Conservation (phyloP, 2,797 vertebrate species). For the Poeciliopsis gracilis region DNA sequence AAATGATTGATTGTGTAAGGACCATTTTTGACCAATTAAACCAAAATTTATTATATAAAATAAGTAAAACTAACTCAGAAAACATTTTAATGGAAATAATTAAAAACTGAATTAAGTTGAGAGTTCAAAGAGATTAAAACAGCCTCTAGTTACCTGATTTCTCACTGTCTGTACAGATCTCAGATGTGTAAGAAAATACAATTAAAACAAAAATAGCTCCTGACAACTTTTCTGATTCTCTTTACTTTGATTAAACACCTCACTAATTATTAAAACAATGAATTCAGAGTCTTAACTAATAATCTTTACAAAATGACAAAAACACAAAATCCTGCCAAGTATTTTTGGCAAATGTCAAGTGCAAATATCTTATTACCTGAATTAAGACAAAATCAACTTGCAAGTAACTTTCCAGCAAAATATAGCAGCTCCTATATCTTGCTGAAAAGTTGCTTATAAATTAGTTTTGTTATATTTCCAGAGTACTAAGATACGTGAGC, state of each 20-base stretch:
- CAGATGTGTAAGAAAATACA: neutral
- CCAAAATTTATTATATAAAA: too few relatives aligned
- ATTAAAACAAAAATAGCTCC: neutral
- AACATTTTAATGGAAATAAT: too few relatives aligned
- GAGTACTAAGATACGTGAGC: too few relatives aligned
- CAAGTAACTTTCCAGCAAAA: too few relatives aligned
- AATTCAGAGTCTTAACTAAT: neutral
- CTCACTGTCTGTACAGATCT: neutral
- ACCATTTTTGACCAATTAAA: neutral
- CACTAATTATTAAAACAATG: neutral
- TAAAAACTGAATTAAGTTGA: neutral
- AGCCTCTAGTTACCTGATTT: neutral
- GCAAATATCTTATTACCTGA: too few relatives aligned
- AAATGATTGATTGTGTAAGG: neutral
- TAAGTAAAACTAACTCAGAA: too few relatives aligned
- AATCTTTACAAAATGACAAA: neutral
- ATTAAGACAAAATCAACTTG: too few relatives aligned
- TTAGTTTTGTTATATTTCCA: too few relatives aligned
- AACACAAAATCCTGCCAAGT: too few relatives aligned
- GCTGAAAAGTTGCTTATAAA: too few relatives aligned
- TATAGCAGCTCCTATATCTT: too few relatives aligned
- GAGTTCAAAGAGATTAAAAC: neutral
- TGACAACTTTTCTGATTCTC: neutral
- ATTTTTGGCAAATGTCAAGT: too few relatives aligned
- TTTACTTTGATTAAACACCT: neutral